Evolutionary conservation across 2,113 vertebrate genomes (phyloP).

Genomic region (Trinectes maculatus): DNA sequence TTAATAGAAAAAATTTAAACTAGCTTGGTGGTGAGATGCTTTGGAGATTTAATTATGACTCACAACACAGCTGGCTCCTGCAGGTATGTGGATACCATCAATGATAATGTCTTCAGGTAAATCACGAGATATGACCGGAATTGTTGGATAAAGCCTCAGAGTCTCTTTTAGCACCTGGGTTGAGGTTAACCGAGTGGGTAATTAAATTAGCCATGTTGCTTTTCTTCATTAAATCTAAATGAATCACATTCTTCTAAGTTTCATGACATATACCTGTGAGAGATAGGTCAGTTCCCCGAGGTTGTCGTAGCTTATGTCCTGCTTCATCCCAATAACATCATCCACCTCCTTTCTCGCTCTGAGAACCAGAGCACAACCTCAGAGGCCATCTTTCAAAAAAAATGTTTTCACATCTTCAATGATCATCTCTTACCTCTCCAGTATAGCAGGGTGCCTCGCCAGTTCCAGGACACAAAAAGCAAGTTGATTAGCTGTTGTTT

Average conservation of each 20-base stretch:
- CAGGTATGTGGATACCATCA: conserved; percentile 81
- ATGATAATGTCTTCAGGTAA: conserved; percentile 80
- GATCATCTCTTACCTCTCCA: conserved; percentile 79
- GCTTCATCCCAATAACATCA: conserved; percentile 89
- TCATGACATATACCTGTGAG: conserved; percentile 83
- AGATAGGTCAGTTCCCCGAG: conserved; percentile 88
- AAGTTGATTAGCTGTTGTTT: conserved; percentile 91
- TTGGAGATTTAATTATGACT: conserved; percentile 16
- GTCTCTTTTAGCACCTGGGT: conserved; percentile 91
- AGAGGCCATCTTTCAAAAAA: neutral
- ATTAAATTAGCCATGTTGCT: neutral
- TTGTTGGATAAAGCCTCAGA: conserved; percentile 86
- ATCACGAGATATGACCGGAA: conserved; percentile 82
- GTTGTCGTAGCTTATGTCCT: conserved; percentile 87
- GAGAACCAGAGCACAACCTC: conserved; percentile 14
- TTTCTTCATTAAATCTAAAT: neutral
- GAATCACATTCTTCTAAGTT: too few species aligned
- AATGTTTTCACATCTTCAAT: neutral
- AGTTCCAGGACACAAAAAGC: conserved; percentile 91
- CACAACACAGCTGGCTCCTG: conserved; percentile 46
- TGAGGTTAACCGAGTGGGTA: neutral
- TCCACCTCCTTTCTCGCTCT: conserved; percentile 89
- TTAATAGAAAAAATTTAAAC: neutral
- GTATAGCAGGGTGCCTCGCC: conserved; percentile 86
- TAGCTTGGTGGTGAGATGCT: too few species aligned